These are phyloP conservation scores for Pseudorhombus dupliciocellatus DNA, from an alignment of 2,113 vertebrate genomes.

Conservation along the genomic window DNA sequence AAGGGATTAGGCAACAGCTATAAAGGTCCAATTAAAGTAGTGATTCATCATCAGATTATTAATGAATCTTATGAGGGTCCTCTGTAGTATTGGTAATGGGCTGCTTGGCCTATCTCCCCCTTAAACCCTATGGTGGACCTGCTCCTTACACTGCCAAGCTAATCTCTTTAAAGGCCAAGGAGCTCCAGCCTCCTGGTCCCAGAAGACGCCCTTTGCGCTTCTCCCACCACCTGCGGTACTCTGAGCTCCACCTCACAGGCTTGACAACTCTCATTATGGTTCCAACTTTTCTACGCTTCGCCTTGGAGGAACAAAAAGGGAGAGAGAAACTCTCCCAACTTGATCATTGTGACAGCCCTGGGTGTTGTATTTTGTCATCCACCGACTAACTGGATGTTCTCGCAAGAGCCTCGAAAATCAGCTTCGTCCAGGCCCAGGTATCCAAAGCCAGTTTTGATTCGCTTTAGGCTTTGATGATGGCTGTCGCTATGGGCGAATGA, in stretches of 20 bases:
- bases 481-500: constrained; percentile 16
- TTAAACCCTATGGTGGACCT: constrained; percentile 79
- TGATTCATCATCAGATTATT: constrained; percentile 88
- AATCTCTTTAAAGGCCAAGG: constrained; percentile 84
- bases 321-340: constrained; percentile 59
- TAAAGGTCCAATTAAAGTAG: constrained; percentile 87
- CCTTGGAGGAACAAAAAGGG: constrained; percentile 42
- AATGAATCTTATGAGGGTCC: constrained; percentile 83
- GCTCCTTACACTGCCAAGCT: constrained; percentile 81
- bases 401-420: constrained; percentile 37
- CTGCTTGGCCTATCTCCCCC: constrained; percentile 79
- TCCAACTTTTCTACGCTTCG: constrained; percentile 71
- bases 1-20: constrained; percentile 80
- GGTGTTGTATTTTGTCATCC: constrained; percentile 73
- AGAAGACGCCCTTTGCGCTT: constrained; percentile 50
- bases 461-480: constrained; percentile 42
- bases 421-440: constrained; percentile 19
- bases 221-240: constrained; percentile 44
- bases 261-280: constrained; percentile 78
- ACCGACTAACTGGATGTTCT: constrained; percentile 71
- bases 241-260: constrained; percentile 58
- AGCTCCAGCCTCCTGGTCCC: constrained; percentile 67
- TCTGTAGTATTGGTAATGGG: constrained; percentile 84
- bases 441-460: constrained; percentile 39
- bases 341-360: constrained; percentile 69